Percentiles rank a stretch among this genome's conserved stretches.
Evolutionary conservation across 2,888 invertebrate species (phyloP).

Genomic region (Pristionchus mayeri): DNA sequence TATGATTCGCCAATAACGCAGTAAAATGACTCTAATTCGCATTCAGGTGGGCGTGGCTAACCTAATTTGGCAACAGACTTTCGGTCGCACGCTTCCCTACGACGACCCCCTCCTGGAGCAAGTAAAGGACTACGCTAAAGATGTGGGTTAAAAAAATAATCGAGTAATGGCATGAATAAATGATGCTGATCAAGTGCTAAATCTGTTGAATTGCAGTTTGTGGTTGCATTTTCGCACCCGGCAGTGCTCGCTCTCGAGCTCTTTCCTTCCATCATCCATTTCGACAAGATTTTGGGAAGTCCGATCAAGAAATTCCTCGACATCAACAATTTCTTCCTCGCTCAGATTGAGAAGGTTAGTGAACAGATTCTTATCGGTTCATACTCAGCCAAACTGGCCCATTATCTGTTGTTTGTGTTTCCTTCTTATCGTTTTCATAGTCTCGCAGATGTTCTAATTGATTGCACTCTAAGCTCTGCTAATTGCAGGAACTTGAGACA

Average conservation of each 20-base stretch:
- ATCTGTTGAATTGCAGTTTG: not conserved
- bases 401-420: too few species aligned
- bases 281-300: not conserved
- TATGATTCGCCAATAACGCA: not conserved
- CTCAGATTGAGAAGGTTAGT: not conserved
- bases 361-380: not conserved
- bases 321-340: not conserved
- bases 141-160: not conserved
- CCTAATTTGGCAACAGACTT: slow-evolving; percentile 5
- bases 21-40: too few species aligned
- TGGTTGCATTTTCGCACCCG: not conserved
- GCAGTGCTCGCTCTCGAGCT: not conserved
- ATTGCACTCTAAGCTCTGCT: not conserved
- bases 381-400: too few species aligned
- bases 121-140: not conserved
- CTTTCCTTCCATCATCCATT: not conserved
- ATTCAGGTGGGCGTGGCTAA: slow-evolving; percentile 45
- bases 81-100: slow-evolving; percentile 23
- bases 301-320: not conserved
- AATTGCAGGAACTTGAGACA: not conserved
- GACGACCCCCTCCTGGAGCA: not conserved
- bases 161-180: not conserved
- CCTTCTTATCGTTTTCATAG: too few species aligned
- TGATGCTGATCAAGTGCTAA: not conserved
- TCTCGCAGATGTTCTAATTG: too few species aligned